These are phyloP conservation scores for Phodopus roborovskii DNA, from an alignment of 2,113 vertebrate species.

Conservation along the genomic window DNA sequence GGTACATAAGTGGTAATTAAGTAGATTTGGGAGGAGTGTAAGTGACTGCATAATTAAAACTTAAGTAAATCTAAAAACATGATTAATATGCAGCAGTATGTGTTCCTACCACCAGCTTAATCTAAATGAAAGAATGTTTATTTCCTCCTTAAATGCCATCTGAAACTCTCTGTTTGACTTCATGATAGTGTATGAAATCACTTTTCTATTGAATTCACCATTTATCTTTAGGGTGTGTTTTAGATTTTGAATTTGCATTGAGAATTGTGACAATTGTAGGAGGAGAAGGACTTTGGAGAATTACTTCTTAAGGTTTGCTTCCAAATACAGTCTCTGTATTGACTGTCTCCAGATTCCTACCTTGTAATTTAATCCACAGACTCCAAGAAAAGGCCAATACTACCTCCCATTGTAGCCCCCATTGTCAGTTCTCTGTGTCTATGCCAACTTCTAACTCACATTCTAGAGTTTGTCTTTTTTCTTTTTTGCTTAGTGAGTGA, in stretches of 20 bases:
- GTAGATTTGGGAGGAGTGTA: constrained; percentile 35
- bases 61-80: constrained; percentile 55
- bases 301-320: not conserved
- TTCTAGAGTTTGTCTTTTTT: not conserved
- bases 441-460: not conserved
- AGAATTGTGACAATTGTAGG: constrained; percentile 11
- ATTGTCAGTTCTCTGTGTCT: not conserved
- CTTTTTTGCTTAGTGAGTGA: not conserved
- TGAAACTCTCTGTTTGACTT: not conserved
- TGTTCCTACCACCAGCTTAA: not conserved
- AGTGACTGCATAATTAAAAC: constrained; percentile 60
- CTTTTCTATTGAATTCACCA: constrained; percentile 26
- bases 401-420: not conserved
- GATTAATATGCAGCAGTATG: constrained; percentile 24
- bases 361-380: not conserved
- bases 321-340: not conserved
- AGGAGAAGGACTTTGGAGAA: not conserved
- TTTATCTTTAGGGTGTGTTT: constrained; percentile 17
- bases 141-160: not conserved
- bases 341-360: not conserved
- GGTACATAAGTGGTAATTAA: constrained; percentile 28
- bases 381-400: not conserved
- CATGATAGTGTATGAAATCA: not conserved
- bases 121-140: not conserved
- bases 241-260: not conserved